Evolutionary conservation across 2,888 invertebrate species (phyloP).

Genomic region (Gerosis bhagava): DNA sequence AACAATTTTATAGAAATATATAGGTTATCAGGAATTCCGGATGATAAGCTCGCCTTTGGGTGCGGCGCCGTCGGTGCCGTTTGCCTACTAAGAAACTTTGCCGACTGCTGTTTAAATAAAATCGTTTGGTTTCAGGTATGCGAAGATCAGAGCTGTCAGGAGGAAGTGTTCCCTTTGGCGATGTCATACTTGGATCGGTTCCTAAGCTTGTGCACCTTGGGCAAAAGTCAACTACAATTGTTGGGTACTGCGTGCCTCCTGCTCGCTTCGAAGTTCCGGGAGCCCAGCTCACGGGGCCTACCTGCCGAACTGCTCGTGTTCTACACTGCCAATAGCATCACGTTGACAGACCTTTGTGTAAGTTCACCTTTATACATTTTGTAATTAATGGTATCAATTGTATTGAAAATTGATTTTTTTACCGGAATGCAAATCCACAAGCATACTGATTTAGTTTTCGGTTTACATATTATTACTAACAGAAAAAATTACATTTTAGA

Average conservation of each 20-base stretch:
- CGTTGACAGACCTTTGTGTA: constrained; percentile 93
- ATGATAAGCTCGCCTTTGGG: constrained; percentile 62
- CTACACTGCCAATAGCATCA: constrained; percentile 97
- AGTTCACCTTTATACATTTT: constrained; percentile 82
- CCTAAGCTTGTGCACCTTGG: constrained; percentile 91
- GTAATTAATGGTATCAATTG: no score
- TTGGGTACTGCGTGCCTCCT: constrained; percentile 96
- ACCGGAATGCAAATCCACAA: no score
- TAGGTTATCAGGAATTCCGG: constrained; percentile 78
- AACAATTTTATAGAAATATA: constrained; percentile 61
- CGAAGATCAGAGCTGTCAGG: constrained; percentile 95
- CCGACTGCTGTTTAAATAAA: constrained; percentile 11
- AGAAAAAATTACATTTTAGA: no score
- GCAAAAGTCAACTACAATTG: constrained; percentile 94
- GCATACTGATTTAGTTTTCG: no score
- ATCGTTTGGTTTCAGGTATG: constrained; percentile 88
- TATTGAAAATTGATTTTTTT: no score
- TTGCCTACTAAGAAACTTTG: constrained; percentile 41
- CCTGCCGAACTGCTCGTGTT: constrained; percentile 92
- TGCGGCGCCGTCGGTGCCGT: constrained; percentile 41
- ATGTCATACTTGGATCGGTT: constrained; percentile 97
- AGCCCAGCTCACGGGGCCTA: constrained; percentile 88
- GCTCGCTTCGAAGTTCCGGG: constrained; percentile 95
- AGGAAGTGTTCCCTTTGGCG: constrained; percentile 96
- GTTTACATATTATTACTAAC: no score